Conservation (phyloP, 2,888 invertebrate species). For the Pseudanteris insignis region DNA sequence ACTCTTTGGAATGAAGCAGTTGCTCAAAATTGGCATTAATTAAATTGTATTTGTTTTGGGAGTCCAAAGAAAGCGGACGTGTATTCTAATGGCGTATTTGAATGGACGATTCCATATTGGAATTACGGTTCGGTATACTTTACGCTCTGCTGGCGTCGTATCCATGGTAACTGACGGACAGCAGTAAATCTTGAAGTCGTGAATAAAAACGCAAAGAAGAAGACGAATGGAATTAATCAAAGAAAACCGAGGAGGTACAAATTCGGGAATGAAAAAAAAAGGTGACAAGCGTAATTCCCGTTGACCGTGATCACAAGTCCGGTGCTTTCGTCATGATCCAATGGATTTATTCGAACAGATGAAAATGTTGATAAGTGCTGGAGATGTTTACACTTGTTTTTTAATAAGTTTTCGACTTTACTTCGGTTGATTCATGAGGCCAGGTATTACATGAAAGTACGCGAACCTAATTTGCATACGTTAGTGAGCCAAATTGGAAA, state of each 20-base stretch:
- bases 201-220: constrained; percentile 45
- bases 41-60: constrained; percentile 24
- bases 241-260: constrained; percentile 38
- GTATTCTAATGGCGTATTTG: constrained; percentile 25
- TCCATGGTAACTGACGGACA: constrained; percentile 46
- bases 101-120: constrained; percentile 41
- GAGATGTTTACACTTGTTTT: constrained; percentile 30
- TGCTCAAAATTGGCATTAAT: too few species aligned
- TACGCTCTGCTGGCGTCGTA: constrained; percentile 40
- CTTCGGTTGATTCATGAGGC: constrained; percentile 6
- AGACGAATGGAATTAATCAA: constrained; percentile 48
- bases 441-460: constrained; percentile 16
- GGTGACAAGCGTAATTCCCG: constrained; percentile 34
- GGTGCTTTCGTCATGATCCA: constrained; percentile 22
- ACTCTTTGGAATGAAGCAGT: too few species aligned
- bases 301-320: constrained; percentile 37
- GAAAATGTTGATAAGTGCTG: constrained; percentile 31
- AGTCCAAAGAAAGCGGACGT: constrained; percentile 22
- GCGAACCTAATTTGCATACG: constrained; percentile 32
- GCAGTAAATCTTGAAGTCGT: constrained; percentile 49
- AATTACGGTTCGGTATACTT: constrained; percentile 43
- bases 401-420: constrained; percentile 3
- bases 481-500: constrained; percentile 32
- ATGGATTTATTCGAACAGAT: constrained; percentile 35
- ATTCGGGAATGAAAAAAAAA: constrained; percentile 21